Conservation (phyloP, 1,140 invertebrate species). For the Orchesella cincta region DNA sequence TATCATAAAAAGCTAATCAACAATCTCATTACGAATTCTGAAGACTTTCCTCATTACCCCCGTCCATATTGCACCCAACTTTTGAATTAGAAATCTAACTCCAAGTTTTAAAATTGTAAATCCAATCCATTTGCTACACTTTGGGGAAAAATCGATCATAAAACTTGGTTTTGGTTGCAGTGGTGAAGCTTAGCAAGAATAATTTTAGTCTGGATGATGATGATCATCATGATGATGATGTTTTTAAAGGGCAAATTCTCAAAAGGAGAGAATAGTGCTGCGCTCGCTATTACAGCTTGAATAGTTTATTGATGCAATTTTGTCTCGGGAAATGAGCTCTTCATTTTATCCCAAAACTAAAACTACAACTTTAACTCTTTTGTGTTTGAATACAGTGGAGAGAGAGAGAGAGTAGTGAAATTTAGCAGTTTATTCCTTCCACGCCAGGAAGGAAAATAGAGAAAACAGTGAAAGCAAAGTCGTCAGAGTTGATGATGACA, state of each 20-base stretch:
- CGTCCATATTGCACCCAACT: too few relatives aligned
- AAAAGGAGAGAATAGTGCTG: too few relatives aligned
- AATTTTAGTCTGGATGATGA: neutral
- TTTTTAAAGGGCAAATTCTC: constrained; percentile 11
- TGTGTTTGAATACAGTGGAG: neutral
- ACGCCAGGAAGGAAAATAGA: too few relatives aligned
- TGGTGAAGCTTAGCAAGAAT: neutral
- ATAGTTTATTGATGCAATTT: constrained; percentile 30
- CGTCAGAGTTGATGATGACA: constrained; percentile 27
- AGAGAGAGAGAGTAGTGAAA: constrained; percentile 3
- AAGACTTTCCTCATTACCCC: too few relatives aligned
- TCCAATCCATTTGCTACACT: neutral
- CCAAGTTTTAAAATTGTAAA: neutral
- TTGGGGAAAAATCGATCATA: too few relatives aligned
- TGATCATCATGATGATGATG: neutral
- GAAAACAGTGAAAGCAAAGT: constrained; percentile 24
- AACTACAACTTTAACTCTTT: neutral
- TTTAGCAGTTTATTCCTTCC: too few relatives aligned
- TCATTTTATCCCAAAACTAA: neutral
- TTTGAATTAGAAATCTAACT: neutral
- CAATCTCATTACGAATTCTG: constrained; percentile 14
- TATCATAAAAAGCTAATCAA: constrained; percentile 29
- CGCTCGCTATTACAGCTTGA: constrained; percentile 18
- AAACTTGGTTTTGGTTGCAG: too few relatives aligned
- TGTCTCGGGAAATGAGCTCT: constrained; percentile 14